Evolutionary conservation across 2,888 invertebrate genomes (phyloP).

Genomic region (Mesoligia furuncula): DNA sequence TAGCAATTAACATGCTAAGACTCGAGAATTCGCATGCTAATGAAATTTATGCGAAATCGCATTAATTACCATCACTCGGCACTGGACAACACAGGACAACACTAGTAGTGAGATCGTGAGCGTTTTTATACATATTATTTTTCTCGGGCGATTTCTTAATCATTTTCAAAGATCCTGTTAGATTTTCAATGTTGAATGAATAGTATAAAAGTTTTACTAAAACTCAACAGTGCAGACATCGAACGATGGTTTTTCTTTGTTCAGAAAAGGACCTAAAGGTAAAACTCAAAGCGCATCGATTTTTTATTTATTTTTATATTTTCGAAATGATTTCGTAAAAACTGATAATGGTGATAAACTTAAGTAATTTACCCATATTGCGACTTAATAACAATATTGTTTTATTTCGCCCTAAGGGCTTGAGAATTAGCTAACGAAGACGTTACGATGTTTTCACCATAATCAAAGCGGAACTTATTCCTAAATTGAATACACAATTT

Average conservation of each 20-base stretch:
- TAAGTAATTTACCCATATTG: neutral
- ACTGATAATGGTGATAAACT: neutral
- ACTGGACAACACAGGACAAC: slow-evolving; percentile 17
- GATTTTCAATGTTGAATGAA: slow-evolving; percentile 47
- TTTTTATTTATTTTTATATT: slow-evolving; percentile 63
- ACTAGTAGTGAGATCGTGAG: slow-evolving; percentile 53
- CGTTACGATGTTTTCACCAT: slow-evolving; percentile 20
- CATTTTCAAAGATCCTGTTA: slow-evolving; percentile 19
- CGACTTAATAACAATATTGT: neutral
- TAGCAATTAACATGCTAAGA: no score
- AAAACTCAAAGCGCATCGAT: slow-evolving; percentile 68
- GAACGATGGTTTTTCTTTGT: slow-evolving; percentile 73
- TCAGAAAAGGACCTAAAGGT: slow-evolving; percentile 72
- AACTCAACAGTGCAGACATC: slow-evolving; percentile 21
- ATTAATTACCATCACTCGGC: no score
- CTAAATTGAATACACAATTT: neutral
- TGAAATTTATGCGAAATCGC: no score
- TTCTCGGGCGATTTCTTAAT: slow-evolving; percentile 38
- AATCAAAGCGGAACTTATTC: neutral
- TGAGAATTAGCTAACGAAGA: neutral
- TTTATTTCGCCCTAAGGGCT: neutral
- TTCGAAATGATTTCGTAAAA: slow-evolving; percentile 15
- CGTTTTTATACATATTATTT: slow-evolving; percentile 53
- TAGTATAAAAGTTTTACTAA: slow-evolving; percentile 12
- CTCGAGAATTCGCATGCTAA: no score